Conservation (phyloP, 2,888 invertebrate genomes). For the Plagiodera versicolora region DNA sequence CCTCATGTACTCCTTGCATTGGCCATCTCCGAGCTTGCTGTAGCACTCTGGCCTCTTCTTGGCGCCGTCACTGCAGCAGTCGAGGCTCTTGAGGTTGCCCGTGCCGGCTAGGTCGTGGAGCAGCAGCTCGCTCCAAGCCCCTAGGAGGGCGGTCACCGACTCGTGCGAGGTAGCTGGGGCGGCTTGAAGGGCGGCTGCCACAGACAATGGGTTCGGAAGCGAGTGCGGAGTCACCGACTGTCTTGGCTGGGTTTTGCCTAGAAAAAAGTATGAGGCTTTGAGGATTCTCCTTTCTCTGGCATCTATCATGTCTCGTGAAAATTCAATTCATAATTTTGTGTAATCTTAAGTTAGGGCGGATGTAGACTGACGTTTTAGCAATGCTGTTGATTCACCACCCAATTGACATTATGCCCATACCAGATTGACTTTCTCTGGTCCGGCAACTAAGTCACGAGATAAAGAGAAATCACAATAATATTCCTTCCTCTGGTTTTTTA, state of each 20-base stretch:
- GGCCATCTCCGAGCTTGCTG: slow-evolving; percentile 52
- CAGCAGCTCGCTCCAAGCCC: slow-evolving; percentile 79
- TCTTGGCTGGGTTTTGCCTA: slow-evolving; percentile 58
- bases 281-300: no score
- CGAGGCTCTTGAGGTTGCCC: slow-evolving; percentile 61
- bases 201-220: slow-evolving; percentile 64
- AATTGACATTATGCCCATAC: slow-evolving; percentile 6
- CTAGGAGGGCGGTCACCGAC: slow-evolving; percentile 75
- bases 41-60: slow-evolving; percentile 62
- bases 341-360: no score
- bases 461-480: slow-evolving; percentile 17
- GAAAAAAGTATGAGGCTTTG: no score
- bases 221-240: slow-evolving; percentile 60
- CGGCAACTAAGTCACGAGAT: neutral
- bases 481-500: slow-evolving; percentile 14
- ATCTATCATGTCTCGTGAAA: no score
- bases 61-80: slow-evolving; percentile 52
- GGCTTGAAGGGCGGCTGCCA: slow-evolving; percentile 62
- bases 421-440: slow-evolving; percentile 16
- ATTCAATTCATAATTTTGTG: no score
- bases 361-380: no score
- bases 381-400: neutral
- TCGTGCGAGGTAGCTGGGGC: slow-evolving; percentile 66
- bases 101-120: slow-evolving; percentile 73
- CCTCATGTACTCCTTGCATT: slow-evolving; percentile 69